phyloP scores from a whole-genome alignment of 30 jellyfish, hydroid and myxozoan genomes.

The Hydractinia symbiolongicarpus region DNA sequence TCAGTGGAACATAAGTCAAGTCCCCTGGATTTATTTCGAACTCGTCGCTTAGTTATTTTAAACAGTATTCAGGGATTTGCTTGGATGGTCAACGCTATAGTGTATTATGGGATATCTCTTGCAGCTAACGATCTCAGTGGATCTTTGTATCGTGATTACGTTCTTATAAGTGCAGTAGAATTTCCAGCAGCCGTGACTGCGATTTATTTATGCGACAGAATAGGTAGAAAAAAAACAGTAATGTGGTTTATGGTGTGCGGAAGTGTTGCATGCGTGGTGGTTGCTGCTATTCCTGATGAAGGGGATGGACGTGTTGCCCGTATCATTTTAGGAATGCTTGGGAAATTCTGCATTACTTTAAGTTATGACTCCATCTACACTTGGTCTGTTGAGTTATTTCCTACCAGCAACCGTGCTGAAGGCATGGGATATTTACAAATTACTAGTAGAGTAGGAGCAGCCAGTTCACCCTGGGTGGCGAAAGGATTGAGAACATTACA shows the following conservation, averaged over 20 bases:
- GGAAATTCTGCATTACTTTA: constrained; percentile 50
- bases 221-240: constrained; percentile 73
- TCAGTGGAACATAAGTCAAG: constrained; percentile 21
- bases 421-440: constrained; percentile 66
- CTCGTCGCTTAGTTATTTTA: constrained; percentile 37
- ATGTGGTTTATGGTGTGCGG: constrained; percentile 32
- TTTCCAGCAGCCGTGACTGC: constrained; percentile 64
- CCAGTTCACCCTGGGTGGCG: constrained; percentile 88
- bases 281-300: constrained; percentile 40
- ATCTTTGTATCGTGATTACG: constrained; percentile 48
- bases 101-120: constrained; percentile 57
- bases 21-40: constrained; percentile 45
- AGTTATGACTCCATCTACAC: constrained; percentile 59
- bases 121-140: constrained; percentile 91
- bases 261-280: constrained; percentile 42
- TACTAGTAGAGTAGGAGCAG: constrained; percentile 72
- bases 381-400: constrained; percentile 79
- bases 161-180: constrained; percentile 52
- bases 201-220: constrained; percentile 49
- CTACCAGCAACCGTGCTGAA: constrained; percentile 62
- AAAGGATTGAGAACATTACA: constrained; percentile 44
- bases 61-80: constrained; percentile 48
- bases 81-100: constrained; percentile 70
- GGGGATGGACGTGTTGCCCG: constrained; percentile 19
- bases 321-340: constrained; percentile 59